These are phyloP conservation scores for Trichogramma evanescens DNA, from an alignment of 2,888 invertebrate species.

Conservation along the genomic window DNA sequence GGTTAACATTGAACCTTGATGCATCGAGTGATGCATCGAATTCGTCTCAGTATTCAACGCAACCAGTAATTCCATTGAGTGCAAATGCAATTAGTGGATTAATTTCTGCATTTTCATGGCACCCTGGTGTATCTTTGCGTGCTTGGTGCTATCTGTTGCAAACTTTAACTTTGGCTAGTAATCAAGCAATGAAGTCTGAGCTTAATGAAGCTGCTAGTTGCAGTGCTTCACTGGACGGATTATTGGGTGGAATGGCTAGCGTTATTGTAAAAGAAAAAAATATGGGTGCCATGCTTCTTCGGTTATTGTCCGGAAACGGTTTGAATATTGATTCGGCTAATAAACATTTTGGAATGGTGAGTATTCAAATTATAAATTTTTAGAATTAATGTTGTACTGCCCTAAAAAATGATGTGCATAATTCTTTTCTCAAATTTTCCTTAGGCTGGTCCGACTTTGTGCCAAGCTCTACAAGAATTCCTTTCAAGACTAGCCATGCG, in stretches of 20 bases:
- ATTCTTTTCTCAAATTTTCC: neutral
- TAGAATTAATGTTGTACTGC: neutral
- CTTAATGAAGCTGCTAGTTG: constrained; percentile 34
- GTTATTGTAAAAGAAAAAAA: constrained; percentile 60
- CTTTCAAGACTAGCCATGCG: constrained; percentile 62
- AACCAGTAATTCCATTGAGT: constrained; percentile 61
- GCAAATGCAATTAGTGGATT: constrained; percentile 60
- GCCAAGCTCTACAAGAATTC: constrained; percentile 66
- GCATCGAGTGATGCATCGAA: constrained; percentile 46
- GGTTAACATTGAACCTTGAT: constrained; percentile 75
- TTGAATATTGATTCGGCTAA: constrained; percentile 49
- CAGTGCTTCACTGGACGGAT: constrained; percentile 36
- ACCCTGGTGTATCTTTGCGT: constrained; percentile 62
- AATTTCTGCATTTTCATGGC: constrained; percentile 60
- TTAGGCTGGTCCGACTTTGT: constrained; percentile 71
- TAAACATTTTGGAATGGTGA: constrained; percentile 51
- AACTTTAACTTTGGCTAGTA: constrained; percentile 66
- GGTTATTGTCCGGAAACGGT: constrained; percentile 62
- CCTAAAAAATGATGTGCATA: neutral
- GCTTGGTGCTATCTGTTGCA: constrained; percentile 77
- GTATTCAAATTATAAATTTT: constrained; percentile 7
- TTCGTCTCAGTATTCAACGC: constrained; percentile 51
- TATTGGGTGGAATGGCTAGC: constrained; percentile 56
- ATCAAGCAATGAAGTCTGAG: constrained; percentile 49
- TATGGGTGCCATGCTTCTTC: constrained; percentile 61